phyloP scores from a whole-genome alignment of 1,140 invertebrate species.

The Papilio helenus region DNA sequence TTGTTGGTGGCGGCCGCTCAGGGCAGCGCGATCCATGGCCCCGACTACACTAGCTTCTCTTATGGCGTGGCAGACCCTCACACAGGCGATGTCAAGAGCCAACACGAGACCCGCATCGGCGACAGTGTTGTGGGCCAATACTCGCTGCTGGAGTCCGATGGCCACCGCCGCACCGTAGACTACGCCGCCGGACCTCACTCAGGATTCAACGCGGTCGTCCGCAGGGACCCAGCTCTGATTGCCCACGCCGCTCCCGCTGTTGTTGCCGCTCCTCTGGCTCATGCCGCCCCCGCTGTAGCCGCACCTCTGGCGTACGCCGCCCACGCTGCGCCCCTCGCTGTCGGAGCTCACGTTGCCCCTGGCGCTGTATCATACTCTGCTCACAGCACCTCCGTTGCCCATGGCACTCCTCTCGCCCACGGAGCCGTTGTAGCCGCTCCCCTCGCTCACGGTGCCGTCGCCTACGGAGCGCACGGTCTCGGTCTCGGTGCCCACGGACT shows the following conservation, averaged over 20 bases:
- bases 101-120: slow-evolving; percentile 80
- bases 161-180: slow-evolving; percentile 79
- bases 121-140: slow-evolving; percentile 83
- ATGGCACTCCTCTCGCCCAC: slow-evolving; percentile 44
- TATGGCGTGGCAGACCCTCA: slow-evolving; percentile 79
- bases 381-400: slow-evolving; percentile 45
- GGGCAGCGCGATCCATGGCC: slow-evolving; percentile 59
- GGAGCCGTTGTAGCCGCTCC: slow-evolving; percentile 31
- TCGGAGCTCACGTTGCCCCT: slow-evolving; percentile 48
- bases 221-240: slow-evolving; percentile 55
- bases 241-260: slow-evolving; percentile 49
- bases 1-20: slow-evolving; percentile 57
- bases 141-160: slow-evolving; percentile 79
- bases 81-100: slow-evolving; percentile 82
- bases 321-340: slow-evolving; percentile 47
- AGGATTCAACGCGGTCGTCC: slow-evolving; percentile 56
- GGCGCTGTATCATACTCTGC: slow-evolving; percentile 48
- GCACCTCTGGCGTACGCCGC: slow-evolving; percentile 43
- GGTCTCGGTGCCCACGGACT: slow-evolving; percentile 32
- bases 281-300: slow-evolving; percentile 49
- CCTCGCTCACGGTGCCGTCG: slow-evolving; percentile 33
- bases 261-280: slow-evolving; percentile 41
- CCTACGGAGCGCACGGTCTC: slow-evolving; percentile 34
- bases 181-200: slow-evolving; percentile 77
- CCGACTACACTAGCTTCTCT: slow-evolving; percentile 66